phyloP scores from a whole-genome alignment of 2,797 vertebrate species.

The Meda fulgida region DNA sequence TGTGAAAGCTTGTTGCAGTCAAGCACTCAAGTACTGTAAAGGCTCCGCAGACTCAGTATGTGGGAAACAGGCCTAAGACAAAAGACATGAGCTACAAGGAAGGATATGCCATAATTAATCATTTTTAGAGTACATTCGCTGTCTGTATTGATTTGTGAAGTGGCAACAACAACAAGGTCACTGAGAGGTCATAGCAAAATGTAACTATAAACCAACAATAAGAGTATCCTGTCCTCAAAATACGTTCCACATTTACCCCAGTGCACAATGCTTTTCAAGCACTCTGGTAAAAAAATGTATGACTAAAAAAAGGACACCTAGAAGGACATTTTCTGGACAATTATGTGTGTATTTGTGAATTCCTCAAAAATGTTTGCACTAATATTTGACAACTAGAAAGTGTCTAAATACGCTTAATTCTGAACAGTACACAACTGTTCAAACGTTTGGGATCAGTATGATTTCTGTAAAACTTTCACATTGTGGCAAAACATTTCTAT shows the following conservation, averaged over 20 bases:
- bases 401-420: neutral
- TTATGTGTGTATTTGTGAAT: neutral
- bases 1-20: neutral
- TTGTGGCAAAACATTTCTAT: neutral
- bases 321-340: neutral
- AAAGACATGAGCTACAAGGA: neutral
- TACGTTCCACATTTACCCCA: neutral
- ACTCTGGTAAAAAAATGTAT: neutral
- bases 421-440: neutral
- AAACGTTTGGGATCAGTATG: neutral
- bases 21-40: neutral
- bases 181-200: neutral
- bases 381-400: neutral
- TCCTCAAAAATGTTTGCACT: neutral
- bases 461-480: neutral
- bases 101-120: neutral
- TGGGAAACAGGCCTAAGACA: neutral
- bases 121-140: neutral
- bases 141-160: neutral
- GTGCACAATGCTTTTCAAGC: neutral
- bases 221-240: neutral
- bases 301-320: no score
- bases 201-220: neutral
- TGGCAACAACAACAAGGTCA: slow-evolving; percentile 16
- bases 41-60: neutral